Base-by-base conservation (phyloP, 1,140 invertebrate genomes). In the Episyrphus balteatus region DNA sequence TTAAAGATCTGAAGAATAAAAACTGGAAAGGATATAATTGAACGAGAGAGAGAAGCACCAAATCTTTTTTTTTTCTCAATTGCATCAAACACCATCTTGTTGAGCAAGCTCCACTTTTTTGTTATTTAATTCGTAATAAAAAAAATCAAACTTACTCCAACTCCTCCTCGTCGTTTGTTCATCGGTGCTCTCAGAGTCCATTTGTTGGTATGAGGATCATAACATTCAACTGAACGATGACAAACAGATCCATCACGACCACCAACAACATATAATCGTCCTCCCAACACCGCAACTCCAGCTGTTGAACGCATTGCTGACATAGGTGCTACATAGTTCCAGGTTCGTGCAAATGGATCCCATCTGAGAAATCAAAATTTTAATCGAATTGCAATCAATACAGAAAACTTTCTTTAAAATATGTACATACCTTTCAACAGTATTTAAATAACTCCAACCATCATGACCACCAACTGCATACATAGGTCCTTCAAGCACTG, bases 381-480 rank as follows among this genome's bases (percentile, higher is more conserved):
- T 42, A 18, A 47, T n/a, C n/a, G n/a, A n/a, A n/a, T n/a, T n/a
- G 33, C 15, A 40, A 32, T 21, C 42, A 42, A 47, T 47, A n/a
- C n/a, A n/a, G n/a, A n/a, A 47, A 39, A 36, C 34, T 30, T 36
- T 31, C 37, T 13, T 43, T 30, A 30, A n/a, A n/a, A n/a, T n/a
- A n/a, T n/a, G n/a, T 8, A 17, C 39, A 51, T 56, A 78, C 77
- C 87, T 69, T 71, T 96, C 92, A 0, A 93, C 91, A 5, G 89
- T 90, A 63, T 90, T 91, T 11, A 94, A 71, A 68, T 94, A 96
- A 57, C 88, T 91, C 91, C 91, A 95, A 31, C 91, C 86, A 72
- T 96, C 92, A 64, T 96, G 91, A 13, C 92, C 93, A 21, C 92
- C 92, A 9, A 96, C 88, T 7, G 91, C 92, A 73, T 96, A 97